Evolutionary conservation across 2,113 vertebrate species (phyloP).

Genomic region (Athene cunicularia): DNA sequence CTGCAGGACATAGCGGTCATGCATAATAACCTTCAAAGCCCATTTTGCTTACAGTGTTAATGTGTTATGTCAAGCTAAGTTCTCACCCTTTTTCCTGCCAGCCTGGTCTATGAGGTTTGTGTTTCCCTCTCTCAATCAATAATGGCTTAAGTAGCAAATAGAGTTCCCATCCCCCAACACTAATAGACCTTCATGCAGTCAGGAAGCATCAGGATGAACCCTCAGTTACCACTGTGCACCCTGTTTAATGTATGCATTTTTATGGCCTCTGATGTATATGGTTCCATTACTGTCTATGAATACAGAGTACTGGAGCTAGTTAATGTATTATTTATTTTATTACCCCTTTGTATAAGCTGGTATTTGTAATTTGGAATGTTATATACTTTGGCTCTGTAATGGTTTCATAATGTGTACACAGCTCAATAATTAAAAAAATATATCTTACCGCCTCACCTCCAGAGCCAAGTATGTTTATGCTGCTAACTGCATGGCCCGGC

Average conservation of each 20-base stretch:
- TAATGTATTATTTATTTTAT: conserved; percentile 80
- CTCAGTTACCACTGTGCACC: not conserved
- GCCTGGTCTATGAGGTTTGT: conserved; percentile 42
- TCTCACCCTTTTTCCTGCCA: conserved; percentile 54
- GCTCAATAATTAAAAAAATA: conserved; percentile 75
- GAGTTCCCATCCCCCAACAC: not conserved
- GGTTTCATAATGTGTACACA: conserved; percentile 70
- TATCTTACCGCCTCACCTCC: conserved; percentile 45
- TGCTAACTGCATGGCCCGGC: not conserved
- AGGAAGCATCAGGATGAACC: conserved; percentile 30
- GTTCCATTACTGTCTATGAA: conserved; percentile 45
- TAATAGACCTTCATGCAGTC: conserved; percentile 25
- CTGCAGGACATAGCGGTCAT: not conserved
- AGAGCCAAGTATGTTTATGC: conserved; percentile 27
- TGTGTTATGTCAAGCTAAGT: conserved; percentile 35
- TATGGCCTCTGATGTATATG: conserved; percentile 51
- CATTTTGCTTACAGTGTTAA: conserved; percentile 28
- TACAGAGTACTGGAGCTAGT: conserved; percentile 40
- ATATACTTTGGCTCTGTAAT: conserved; percentile 65
- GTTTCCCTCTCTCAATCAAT: conserved; percentile 64
- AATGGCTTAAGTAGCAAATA: conserved; percentile 51
- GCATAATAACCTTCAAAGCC: conserved; percentile 28
- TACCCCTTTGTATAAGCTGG: conserved; percentile 64
- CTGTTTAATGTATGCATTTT: conserved; percentile 57
- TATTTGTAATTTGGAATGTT: conserved; percentile 68